Evolutionary conservation across 1,140 invertebrate species (phyloP).

Genomic region (Acyrthosiphon pisum): DNA sequence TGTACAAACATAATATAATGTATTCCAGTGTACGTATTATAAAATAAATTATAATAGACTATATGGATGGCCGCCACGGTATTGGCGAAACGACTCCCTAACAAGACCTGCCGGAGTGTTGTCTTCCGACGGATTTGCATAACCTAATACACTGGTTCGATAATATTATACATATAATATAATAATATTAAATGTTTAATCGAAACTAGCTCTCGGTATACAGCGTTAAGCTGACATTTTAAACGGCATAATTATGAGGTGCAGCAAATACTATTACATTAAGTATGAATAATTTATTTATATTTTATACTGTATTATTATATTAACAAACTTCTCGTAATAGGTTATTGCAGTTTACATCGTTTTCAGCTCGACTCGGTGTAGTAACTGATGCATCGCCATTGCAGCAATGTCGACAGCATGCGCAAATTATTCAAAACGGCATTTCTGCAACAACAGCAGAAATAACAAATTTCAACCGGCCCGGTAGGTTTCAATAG

Average conservation of each 20-base stretch:
- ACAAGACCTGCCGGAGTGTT: not conserved
- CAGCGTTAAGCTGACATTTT: not conserved
- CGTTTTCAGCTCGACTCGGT: not conserved
- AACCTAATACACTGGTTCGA: not conserved
- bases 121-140: not conserved
- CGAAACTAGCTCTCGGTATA: too few relatives aligned
- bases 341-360: not conserved
- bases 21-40: not conserved
- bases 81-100: not conserved
- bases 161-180: not conserved
- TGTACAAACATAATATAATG: not conserved
- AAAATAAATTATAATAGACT: conserved; percentile 3
- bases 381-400: not conserved
- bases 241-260: not conserved
- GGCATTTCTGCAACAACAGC: too few relatives aligned
- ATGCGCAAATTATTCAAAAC: too few relatives aligned
- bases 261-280: not conserved
- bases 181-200: too few relatives aligned
- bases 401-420: too few relatives aligned
- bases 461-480: too few relatives aligned
- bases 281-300: not conserved
- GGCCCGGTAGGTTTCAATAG: too few relatives aligned
- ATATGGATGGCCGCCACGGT: too few relatives aligned
- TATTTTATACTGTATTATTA: not conserved
- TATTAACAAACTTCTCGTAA: not conserved